Conservation (phyloP, 2,888 invertebrate species). For the Ormyrus nitidulus region DNA sequence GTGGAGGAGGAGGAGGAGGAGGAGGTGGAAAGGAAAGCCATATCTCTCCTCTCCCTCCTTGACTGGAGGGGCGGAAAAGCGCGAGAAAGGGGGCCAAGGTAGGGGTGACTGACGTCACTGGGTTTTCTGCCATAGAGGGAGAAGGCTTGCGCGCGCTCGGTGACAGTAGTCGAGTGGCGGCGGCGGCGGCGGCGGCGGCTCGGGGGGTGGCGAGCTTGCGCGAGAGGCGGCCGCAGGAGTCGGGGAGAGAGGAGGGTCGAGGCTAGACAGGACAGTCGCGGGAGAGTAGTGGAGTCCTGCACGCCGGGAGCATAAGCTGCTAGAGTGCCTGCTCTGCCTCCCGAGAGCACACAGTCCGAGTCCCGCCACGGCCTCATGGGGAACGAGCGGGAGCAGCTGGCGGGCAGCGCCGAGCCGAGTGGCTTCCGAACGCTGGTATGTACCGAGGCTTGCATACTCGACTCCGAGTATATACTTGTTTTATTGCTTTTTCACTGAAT, state of each 20-base stretch:
- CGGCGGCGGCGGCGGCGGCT: not conserved
- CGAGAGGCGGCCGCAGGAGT: not conserved
- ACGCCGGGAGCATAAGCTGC: conserved; percentile 15
- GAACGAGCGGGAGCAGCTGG: no score
- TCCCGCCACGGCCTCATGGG: no score
- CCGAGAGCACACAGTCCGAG: no score
- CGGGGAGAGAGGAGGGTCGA: not conserved
- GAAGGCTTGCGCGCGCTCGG: conserved; percentile 8
- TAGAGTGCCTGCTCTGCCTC: not conserved
- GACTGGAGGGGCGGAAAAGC: conserved; percentile 6
- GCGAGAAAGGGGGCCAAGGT: conserved; percentile 40
- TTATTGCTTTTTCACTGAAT: no score
- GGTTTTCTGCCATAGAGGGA: conserved; percentile 14
- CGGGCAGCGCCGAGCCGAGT: no score
- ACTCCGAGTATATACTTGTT: no score
- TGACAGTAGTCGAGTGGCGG: conserved; percentile 34
- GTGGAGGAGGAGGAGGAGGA: not conserved
- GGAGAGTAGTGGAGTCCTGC: conserved; percentile 30
- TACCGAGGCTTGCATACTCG: not conserved
- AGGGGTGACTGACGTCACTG: conserved; percentile 56
- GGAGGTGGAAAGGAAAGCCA: not conserved
- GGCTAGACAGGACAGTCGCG: not conserved
- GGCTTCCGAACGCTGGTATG: conserved; percentile 17
- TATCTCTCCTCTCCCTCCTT: no score
- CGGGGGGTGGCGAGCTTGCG: conserved; percentile 3